Evolutionary conservation across 2,797 vertebrate genomes (phyloP).

Genomic region (Perdix hodgsoniae): DNA sequence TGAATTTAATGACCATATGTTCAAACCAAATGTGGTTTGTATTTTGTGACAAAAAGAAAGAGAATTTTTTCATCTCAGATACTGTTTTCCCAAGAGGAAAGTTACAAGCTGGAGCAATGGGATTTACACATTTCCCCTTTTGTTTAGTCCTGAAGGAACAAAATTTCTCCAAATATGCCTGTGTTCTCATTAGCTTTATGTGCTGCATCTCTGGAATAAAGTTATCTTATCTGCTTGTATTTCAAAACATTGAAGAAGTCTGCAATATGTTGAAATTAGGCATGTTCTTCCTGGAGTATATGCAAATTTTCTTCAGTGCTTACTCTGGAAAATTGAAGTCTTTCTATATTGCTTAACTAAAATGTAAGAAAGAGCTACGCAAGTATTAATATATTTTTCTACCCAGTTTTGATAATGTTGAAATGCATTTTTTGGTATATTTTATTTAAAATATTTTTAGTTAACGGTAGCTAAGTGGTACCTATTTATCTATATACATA

Average conservation of each 20-base stretch:
- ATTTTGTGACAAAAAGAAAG: constrained; percentile 11
- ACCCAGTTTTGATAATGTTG: background rate
- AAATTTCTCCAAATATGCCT: constrained; percentile 3
- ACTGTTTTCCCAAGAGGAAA: constrained; percentile 5
- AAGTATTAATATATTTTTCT: background rate
- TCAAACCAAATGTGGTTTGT: constrained; percentile 33
- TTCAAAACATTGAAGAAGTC: constrained; percentile 18
- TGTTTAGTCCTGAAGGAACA: constrained; percentile 43
- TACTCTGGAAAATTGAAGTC: background rate
- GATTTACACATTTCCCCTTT: constrained; percentile 1
- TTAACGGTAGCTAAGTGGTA: background rate
- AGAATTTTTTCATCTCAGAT: background rate
- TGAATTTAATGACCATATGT: constrained; percentile 29
- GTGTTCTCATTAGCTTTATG: constrained; percentile 22
- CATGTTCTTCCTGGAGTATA: background rate
- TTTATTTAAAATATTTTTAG: background rate
- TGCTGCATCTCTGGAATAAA: background rate
- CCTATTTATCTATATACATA: background rate
- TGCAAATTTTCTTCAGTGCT: background rate
- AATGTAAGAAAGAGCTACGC: background rate
- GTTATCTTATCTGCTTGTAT: background rate
- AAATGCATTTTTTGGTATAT: background rate
- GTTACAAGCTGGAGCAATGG: constrained; percentile 11
- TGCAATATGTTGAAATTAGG: constrained; percentile 9
- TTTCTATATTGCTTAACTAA: background rate